Evolutionary conservation across 2,797 vertebrate species (phyloP).

Genomic region (Gallinago stenura): DNA sequence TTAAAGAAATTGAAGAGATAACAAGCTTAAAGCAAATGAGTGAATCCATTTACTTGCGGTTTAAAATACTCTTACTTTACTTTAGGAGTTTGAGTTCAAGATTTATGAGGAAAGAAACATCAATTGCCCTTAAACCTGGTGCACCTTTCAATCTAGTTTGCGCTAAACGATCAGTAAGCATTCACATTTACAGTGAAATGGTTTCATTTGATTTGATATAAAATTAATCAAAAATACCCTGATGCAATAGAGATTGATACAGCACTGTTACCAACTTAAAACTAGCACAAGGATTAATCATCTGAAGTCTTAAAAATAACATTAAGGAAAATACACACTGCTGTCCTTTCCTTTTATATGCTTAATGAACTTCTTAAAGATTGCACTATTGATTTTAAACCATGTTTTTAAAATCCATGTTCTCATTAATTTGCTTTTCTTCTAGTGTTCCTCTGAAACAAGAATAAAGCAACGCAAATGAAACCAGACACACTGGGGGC

Average conservation of each 20-base stretch:
- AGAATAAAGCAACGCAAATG: not conserved
- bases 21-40: not conserved
- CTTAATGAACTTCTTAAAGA: not conserved
- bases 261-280: not conserved
- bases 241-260: not conserved
- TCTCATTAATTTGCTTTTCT: not conserved
- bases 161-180: not conserved
- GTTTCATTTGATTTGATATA: not conserved
- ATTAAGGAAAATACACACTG: not conserved
- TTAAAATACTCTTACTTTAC: not conserved
- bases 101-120: not conserved
- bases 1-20: not conserved
- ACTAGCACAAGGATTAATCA: not conserved
- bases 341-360: not conserved
- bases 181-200: not conserved
- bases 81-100: not conserved
- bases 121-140: not conserved
- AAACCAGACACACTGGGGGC: not conserved
- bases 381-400: not conserved
- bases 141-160: not conserved
- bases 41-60: not conserved
- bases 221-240: not conserved
- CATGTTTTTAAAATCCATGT: not conserved
- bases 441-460: not conserved
- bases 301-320: not conserved